Conservation (phyloP, 2,797 vertebrate species). For the Phylloscopus collybita region DNA sequence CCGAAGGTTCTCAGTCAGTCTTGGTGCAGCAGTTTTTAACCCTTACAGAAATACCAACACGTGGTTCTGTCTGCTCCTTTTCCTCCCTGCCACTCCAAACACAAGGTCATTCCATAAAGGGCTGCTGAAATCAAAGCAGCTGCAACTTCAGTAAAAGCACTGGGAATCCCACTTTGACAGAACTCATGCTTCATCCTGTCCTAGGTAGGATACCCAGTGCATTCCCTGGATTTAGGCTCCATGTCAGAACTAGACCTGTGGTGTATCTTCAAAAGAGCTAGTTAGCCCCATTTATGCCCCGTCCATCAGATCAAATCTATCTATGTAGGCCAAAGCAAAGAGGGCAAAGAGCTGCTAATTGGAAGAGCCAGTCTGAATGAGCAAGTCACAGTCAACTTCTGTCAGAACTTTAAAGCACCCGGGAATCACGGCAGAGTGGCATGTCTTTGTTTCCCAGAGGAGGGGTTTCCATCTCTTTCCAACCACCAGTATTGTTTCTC, state of each 20-base stretch:
- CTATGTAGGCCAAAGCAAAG: neutral
- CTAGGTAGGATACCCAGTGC: neutral
- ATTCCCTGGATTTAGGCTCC: conserved; percentile 1
- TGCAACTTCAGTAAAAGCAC: neutral
- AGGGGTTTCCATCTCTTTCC: neutral
- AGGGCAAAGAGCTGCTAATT: conserved; percentile 57
- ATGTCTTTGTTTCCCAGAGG: conserved; percentile 33
- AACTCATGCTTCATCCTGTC: neutral
- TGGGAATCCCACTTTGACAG: neutral
- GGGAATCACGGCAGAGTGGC: neutral
- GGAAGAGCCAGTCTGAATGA: conserved; percentile 33
- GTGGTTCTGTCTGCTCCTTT: neutral
- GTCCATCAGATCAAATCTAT: conserved; percentile 54
- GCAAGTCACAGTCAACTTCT: conserved; percentile 43
- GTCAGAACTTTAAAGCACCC: conserved; percentile 35
- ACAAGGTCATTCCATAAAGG: neutral
- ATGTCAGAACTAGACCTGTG: neutral
- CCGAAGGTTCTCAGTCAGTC: neutral
- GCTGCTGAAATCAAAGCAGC: neutral
- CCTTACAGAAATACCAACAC: neutral
- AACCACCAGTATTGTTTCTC: neutral
- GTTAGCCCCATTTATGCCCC: conserved; percentile 40
- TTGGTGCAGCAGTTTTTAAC: neutral
- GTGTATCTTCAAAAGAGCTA: conserved; percentile 34
- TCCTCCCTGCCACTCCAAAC: neutral